phyloP scores from a whole-genome alignment of 2,113 vertebrate species.

The Macaca mulatta region DNA sequence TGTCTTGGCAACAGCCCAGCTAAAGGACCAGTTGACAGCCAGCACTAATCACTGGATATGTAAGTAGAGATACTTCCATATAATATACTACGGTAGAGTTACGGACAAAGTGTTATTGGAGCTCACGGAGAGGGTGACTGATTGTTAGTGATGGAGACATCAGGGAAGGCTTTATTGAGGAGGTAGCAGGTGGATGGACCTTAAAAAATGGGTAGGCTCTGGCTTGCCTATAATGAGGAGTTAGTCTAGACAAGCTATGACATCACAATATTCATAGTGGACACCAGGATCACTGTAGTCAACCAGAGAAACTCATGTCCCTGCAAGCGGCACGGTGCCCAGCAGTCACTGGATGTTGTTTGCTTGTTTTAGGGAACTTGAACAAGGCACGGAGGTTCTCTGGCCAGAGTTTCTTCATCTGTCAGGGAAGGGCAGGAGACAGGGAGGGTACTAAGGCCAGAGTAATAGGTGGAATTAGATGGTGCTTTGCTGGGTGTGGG shows the following conservation, averaged over 20 bases:
- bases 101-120: not conserved
- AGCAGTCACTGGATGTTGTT: not conserved
- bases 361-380: not conserved
- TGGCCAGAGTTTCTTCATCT: not conserved
- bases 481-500: not conserved
- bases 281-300: not conserved
- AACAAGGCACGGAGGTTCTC: not conserved
- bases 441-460: not conserved
- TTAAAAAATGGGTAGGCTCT: not conserved
- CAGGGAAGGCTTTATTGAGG: not conserved
- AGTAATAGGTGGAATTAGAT: not conserved
- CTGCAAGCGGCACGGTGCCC: not conserved
- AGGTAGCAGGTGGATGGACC: not conserved
- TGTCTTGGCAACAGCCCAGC: not conserved
- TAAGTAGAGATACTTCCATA: not conserved
- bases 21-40: not conserved
- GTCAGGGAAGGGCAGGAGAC: not conserved
- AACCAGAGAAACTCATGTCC: not conserved
- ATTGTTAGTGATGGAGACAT: not conserved
- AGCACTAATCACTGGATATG: not conserved
- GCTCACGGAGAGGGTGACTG: not conserved
- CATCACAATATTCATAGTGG: accelerated
- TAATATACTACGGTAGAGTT: not conserved
- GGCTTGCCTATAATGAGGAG: not conserved
- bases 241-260: not conserved